Evolutionary conservation across 2,113 vertebrate species (phyloP), one percentile per base, ranked within the genome.

Genomic region (Serilophus lunatus): DNA sequence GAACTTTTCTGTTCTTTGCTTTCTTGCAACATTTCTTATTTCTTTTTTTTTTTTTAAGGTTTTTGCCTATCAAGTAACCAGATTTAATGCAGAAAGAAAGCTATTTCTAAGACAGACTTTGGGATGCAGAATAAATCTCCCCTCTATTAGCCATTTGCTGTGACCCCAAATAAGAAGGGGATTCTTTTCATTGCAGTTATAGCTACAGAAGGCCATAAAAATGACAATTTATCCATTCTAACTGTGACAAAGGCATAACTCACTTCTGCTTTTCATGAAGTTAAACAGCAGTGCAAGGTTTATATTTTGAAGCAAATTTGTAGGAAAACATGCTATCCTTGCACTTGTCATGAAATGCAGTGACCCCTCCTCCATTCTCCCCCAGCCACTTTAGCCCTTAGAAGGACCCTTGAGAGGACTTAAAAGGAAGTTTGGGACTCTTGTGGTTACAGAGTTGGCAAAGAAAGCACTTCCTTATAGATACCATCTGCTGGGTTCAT

Each of bases 381-480:
- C 49, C 25, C 13, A 56, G 49, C 42, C 28, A 86, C 72, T 87
- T 64, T 4, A n/a, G 18, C 38, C 42, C 69, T 84, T 23, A 82
- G 53, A 92, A 95, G 60, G 86, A 61, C 28, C 45, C 25, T 89
- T 88, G 44, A 71, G 65, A 75, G 56, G 14, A 84, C 68, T 83
- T 75, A 89, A 78, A 96, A 92, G 91, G 95, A 96, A 92, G 94
- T 86, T 71, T 87, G 53, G 53, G 42, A 91, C 92, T 86, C 0
- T 0, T 94, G 94, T 65, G 91, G 92, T 95, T 96, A 75, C 40
- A 44, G 51, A 91, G 57, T 9, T 93, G 84, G 77, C 89, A 91
- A 93, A 93, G 77, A 95, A 95, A 93, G 72, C 65, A 95, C 86
- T 97, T 97, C 96, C 92, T 88, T 90, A 83, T 29, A 96, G 96